These are phyloP conservation scores for Caerostris darwini DNA, from an alignment of 1,140 invertebrate genomes.

Conservation along the genomic window DNA sequence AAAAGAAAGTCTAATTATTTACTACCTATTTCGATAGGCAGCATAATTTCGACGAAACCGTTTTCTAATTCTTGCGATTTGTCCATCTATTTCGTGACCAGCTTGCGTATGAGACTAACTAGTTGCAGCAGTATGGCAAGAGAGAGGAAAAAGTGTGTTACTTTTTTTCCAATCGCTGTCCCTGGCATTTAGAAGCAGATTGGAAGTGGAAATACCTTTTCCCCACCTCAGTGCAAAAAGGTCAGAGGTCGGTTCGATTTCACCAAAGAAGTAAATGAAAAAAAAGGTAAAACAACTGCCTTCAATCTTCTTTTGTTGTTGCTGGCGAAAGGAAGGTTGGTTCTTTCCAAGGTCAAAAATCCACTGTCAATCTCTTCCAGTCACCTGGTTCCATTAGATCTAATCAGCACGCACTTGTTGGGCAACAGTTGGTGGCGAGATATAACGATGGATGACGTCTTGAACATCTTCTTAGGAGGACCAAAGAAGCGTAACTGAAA, in stretches of 20 bases:
- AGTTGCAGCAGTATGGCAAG: neutral
- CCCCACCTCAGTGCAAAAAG: neutral
- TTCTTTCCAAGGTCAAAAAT: no score
- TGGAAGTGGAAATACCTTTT: conserved; percentile 1
- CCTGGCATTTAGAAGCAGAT: neutral
- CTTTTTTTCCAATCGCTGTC: neutral
- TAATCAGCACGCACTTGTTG: no score
- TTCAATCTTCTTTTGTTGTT: no score
- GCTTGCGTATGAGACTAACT: neutral
- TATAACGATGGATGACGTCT: no score
- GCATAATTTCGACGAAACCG: neutral
- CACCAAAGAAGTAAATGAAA: neutral
- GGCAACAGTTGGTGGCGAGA: no score
- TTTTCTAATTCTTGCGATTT: no score
- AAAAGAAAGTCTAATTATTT: neutral
- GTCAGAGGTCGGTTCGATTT: neutral
- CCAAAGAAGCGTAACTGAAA: no score
- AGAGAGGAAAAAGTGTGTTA: neutral
- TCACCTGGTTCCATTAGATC: no score
- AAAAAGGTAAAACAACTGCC: neutral
- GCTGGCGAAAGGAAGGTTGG: no score
- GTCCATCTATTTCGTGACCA: neutral
- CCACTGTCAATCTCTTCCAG: no score
- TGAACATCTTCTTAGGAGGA: no score
- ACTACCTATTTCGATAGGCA: neutral